Percentiles rank a stretch among this genome's conserved stretches.
Evolutionary conservation across 2,797 vertebrate species (phyloP).

Genomic region (Gymnoscopelus braueri): DNA sequence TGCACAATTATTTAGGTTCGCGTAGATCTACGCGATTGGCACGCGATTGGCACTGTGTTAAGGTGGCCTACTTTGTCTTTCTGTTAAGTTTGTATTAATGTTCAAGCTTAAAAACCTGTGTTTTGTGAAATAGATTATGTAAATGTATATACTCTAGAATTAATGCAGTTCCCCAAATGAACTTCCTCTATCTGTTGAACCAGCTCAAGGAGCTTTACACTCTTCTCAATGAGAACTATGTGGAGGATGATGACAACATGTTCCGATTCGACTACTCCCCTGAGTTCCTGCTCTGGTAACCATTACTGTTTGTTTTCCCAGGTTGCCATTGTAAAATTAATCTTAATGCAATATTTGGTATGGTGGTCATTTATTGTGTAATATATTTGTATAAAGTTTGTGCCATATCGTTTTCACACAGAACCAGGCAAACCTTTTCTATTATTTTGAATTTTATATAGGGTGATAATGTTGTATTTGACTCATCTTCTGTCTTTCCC

Average conservation of each 20-base stretch:
- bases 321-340: background rate
- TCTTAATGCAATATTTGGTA: no score
- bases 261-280: constrained; percentile 99
- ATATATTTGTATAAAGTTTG: background rate
- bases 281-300: constrained; percentile 96
- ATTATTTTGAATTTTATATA: background rate
- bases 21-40: no score
- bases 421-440: no score
- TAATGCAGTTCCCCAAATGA: no score
- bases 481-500: constrained; percentile 11
- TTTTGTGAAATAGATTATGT: background rate
- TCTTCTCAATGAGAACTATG: constrained; percentile 97
- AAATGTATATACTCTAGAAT: no score
- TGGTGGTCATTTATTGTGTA: background rate
- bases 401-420: no score
- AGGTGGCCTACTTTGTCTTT: background rate
- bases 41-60: no score
- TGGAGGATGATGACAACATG: constrained; percentile 99
- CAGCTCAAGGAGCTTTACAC: constrained; percentile 98
- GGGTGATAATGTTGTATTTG: background rate
- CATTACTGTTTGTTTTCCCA: constrained; percentile 9
- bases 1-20: no score
- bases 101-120: background rate
- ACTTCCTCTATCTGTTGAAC: constrained; percentile 2
- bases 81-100: background rate